Conservation (phyloP, 2,113 vertebrate genomes). For the Meles meles region DNA sequence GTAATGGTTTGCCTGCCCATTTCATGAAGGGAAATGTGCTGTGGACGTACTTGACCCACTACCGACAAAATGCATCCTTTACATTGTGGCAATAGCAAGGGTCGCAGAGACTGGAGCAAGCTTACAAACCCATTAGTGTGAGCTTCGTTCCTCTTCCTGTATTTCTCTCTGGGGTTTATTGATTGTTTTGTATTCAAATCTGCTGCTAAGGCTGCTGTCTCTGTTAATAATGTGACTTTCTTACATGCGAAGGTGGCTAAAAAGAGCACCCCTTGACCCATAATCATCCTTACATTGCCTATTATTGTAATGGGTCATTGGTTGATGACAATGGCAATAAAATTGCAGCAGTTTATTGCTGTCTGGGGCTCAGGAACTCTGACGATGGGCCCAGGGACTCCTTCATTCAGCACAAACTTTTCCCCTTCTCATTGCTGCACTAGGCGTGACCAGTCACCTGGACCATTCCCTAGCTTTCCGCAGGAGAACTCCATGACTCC, state of each 20-base stretch:
- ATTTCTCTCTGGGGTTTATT: background rate
- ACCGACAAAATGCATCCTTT: background rate
- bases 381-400: background rate
- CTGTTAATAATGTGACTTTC: background rate
- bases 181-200: conserved; percentile 10
- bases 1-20: conserved; percentile 16
- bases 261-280: background rate
- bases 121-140: background rate
- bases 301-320: background rate
- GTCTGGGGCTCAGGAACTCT: background rate
- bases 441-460: background rate
- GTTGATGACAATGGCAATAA: background rate
- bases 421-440: background rate
- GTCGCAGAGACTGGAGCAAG: background rate
- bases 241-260: background rate
- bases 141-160: background rate
- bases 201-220: background rate
- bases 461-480: background rate
- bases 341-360: background rate
- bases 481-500: background rate
- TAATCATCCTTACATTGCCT: background rate
- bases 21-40: conserved; percentile 23
- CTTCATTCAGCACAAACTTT: background rate
- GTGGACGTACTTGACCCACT: conserved; percentile 6
- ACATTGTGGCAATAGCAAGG: background rate